Percentiles rank a stretch among this genome's conserved stretches.
These are phyloP conservation scores for Dysmachus trigonus DNA, from an alignment of 2,888 invertebrate genomes.

Conservation along the genomic window DNA sequence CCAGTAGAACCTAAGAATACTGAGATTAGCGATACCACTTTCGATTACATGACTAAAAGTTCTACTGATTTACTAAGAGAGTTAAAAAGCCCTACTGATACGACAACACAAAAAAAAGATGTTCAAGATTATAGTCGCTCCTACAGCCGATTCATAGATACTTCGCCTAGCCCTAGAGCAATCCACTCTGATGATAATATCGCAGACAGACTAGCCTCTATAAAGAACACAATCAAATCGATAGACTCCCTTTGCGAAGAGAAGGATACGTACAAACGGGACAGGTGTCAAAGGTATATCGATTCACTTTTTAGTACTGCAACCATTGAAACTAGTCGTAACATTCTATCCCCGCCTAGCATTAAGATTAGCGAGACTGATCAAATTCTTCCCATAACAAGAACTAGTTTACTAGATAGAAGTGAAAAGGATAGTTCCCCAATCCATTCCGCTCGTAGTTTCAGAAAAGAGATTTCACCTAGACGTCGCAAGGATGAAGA, in stretches of 20 bases:
- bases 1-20: neutral
- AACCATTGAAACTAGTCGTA: neutral
- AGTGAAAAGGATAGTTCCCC: neutral
- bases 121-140: neutral
- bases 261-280: constrained; percentile 58
- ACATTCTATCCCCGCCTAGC: constrained; percentile 10
- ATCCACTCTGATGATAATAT: constrained; percentile 63
- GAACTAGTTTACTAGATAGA: neutral
- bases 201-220: constrained; percentile 62
- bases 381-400: neutral
- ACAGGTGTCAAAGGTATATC: constrained; percentile 61
- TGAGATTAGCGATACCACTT: neutral
- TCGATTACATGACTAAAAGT: constrained; percentile 53
- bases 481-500: constrained; percentile 59
- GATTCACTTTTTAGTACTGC: constrained; percentile 57
- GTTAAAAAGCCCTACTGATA: constrained; percentile 44
- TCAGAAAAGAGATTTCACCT: constrained; percentile 61
- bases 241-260: constrained; percentile 63
- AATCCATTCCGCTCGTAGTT: constrained; percentile 52
- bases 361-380: constrained; percentile 46
- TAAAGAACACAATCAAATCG: constrained; percentile 64
- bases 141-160: constrained; percentile 47
- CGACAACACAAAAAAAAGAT: constrained; percentile 32
- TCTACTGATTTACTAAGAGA: constrained; percentile 49
- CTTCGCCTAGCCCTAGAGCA: constrained; percentile 49